Conservation (phyloP, 2,113 vertebrate genomes). For the Nibea albiflora region DNA sequence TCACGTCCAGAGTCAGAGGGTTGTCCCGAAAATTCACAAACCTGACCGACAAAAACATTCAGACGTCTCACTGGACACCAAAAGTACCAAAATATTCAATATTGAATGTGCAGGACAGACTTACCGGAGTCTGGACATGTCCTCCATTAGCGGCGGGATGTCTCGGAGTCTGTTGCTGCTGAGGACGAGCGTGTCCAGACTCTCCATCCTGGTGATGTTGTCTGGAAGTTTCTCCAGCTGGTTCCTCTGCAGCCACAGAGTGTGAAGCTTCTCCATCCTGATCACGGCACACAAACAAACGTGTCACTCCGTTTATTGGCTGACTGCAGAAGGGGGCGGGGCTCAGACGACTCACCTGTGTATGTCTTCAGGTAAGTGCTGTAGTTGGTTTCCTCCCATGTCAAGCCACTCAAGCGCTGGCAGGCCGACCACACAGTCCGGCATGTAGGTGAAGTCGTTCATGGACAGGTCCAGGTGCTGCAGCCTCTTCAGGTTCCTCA, state of each 20-base stretch:
- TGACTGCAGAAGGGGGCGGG: neutral
- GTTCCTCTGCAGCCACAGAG: slow-evolving; percentile 96
- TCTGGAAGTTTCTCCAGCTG: slow-evolving; percentile 89
- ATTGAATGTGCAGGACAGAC: neutral
- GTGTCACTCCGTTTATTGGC: neutral
- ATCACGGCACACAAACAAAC: slow-evolving; percentile 17
- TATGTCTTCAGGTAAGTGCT: slow-evolving; percentile 88
- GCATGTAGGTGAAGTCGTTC: slow-evolving; percentile 90
- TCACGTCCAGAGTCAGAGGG: slow-evolving; percentile 88
- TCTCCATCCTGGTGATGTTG: slow-evolving; percentile 87
- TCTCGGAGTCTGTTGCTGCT: slow-evolving; percentile 89
- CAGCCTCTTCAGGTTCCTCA: slow-evolving; percentile 88
- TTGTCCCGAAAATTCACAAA: slow-evolving; percentile 99
- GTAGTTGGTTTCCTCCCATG: slow-evolving; percentile 91
- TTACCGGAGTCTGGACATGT: slow-evolving; percentile 91
- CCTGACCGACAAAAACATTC: slow-evolving; percentile 73
- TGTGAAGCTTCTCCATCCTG: slow-evolving; percentile 94
- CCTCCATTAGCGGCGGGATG: slow-evolving; percentile 91
- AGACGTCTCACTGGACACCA: too few relatives aligned
- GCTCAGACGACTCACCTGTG: slow-evolving; percentile 83
- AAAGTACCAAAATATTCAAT: too few relatives aligned
- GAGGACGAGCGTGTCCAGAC: slow-evolving; percentile 92
- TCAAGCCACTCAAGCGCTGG: slow-evolving; percentile 95
- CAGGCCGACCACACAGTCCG: slow-evolving; percentile 88
- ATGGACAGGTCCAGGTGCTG: slow-evolving; percentile 94